Conservation (phyloP, 2,113 vertebrate species). For the Prochilodus magdalenae region DNA sequence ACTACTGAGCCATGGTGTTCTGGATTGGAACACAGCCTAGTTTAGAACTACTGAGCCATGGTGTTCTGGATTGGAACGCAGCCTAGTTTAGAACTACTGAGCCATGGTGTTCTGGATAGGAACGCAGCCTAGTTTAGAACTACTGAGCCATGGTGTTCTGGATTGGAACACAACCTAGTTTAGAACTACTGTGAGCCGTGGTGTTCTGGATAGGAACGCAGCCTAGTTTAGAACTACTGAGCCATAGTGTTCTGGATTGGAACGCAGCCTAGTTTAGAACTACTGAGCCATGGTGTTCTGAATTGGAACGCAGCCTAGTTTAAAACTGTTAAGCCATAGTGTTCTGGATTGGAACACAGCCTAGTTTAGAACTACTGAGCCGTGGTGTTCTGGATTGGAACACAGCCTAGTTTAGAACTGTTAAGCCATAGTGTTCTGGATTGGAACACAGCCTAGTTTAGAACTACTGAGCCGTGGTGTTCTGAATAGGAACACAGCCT, state of each 20-base stretch:
- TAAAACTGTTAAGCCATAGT: too few relatives aligned
- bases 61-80: too few relatives aligned
- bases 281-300: neutral
- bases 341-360: too few relatives aligned
- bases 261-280: neutral
- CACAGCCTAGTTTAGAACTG: too few relatives aligned
- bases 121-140: neutral
- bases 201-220: neutral
- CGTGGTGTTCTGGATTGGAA: too few relatives aligned
- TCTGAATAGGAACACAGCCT: neutral
- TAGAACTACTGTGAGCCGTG: neutral
- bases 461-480: neutral
- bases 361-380: too few relatives aligned
- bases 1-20: constrained; percentile 7
- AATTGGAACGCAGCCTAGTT: too few relatives aligned
- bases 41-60: neutral
- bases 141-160: too few relatives aligned
- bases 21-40: constrained; percentile 14
- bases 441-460: too few relatives aligned
- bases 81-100: too few relatives aligned
- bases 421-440: too few relatives aligned
- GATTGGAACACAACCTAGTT: neutral
- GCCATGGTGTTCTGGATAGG: too few relatives aligned
- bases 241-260: constrained; percentile 1
- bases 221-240: constrained; percentile 21